Percentiles rank a stretch among this genome's conserved stretches.
Conservation (phyloP, 2,113 vertebrate genomes). For the Hippocampus zosterae region DNA sequence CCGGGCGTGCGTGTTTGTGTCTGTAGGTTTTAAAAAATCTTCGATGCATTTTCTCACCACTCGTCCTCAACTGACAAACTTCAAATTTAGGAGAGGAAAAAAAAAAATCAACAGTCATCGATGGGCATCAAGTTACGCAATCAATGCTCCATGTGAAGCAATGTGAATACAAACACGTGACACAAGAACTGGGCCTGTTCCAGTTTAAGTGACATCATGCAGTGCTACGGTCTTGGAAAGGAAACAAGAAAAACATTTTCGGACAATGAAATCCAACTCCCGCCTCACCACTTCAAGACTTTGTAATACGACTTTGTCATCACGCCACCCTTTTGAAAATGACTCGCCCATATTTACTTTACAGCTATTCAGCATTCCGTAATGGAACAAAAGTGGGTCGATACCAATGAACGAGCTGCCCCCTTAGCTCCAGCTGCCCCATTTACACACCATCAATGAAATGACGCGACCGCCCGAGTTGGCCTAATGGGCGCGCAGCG, state of each 20-base stretch:
- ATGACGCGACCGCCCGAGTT: neutral
- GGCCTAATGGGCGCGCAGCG: neutral
- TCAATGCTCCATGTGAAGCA: constrained; percentile 17
- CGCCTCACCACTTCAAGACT: neutral
- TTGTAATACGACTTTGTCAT: neutral
- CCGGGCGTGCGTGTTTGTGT: too few species aligned
- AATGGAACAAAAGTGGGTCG: neutral
- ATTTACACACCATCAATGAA: constrained; percentile 2
- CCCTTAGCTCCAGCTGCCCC: neutral
- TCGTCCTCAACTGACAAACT: neutral
- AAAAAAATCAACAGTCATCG: constrained; percentile 20
- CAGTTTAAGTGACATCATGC: constrained; percentile 10
- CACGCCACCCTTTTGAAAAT: neutral
- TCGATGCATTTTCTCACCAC: neutral
- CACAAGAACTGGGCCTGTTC: neutral
- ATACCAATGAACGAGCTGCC: neutral
- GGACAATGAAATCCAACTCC: neutral
- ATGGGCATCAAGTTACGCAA: constrained; percentile 20
- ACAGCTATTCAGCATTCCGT: neutral
- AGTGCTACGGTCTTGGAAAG: neutral
- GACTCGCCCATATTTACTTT: neutral
- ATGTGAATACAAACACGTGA: constrained; percentile 30
- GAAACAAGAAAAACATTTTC: neutral
- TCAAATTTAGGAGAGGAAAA: constrained; percentile 52
- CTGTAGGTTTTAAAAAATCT: neutral